A percentile compares a stretch with the other conserved stretches of the same genome.
Evolutionary conservation across 2,113 vertebrate genomes (phyloP).

Genomic region (Psammodynastes pulverulentus): DNA sequence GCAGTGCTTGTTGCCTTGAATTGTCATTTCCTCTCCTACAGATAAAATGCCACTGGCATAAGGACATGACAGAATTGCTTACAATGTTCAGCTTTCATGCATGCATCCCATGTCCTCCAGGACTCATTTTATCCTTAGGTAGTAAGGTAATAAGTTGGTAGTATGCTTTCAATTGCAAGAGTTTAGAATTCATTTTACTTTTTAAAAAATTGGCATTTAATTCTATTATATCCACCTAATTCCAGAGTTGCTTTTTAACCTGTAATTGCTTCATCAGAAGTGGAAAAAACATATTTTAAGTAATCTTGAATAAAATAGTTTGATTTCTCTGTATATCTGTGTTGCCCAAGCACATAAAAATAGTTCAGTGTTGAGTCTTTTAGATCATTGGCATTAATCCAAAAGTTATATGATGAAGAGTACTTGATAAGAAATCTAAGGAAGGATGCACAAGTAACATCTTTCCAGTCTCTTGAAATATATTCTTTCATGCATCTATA

Average conservation of each 20-base stretch:
- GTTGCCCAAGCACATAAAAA: background rate
- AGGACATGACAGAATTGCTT: background rate
- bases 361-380: background rate
- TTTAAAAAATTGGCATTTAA: background rate
- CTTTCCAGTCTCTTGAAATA: background rate
- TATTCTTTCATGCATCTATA: background rate
- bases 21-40: background rate
- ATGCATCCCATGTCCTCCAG: background rate
- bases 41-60: background rate
- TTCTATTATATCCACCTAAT: background rate
- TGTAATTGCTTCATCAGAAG: background rate
- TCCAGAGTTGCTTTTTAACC: background rate
- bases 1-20: background rate
- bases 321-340: background rate
- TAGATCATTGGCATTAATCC: background rate
- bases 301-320: background rate
- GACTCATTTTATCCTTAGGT: background rate
- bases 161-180: background rate
- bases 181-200: background rate
- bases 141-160: background rate
- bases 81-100: background rate
- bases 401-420: background rate
- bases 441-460: background rate
- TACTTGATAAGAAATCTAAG: background rate
- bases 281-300: background rate